These are phyloP conservation scores for Australoheros facetus DNA, from an alignment of 2,797 vertebrate species.

Conservation along the genomic window DNA sequence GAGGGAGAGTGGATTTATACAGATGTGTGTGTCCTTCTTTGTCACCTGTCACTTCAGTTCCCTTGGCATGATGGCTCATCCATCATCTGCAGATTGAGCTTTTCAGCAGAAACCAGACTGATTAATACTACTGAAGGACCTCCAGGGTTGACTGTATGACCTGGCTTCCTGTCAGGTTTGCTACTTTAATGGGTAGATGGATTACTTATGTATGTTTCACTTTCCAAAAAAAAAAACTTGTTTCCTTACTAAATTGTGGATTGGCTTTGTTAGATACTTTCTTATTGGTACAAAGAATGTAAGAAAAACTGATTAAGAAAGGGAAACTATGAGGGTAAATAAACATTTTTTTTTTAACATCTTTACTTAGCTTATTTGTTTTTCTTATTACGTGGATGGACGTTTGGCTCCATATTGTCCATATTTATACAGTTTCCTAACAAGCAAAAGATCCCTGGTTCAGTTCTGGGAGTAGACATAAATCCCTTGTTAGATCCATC, in stretches of 20 bases:
- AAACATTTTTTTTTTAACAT: neutral
- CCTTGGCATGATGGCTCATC: constrained; percentile 80
- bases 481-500: neutral
- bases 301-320: constrained; percentile 16
- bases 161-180: constrained; percentile 54
- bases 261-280: neutral
- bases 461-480: neutral
- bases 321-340: neutral
- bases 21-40: constrained; percentile 85
- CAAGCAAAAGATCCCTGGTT: neutral
- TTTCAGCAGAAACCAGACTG: constrained; percentile 82
- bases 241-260: constrained; percentile 3
- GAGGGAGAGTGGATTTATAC: constrained; percentile 80
- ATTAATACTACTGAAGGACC: constrained; percentile 75
- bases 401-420: neutral
- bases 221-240: constrained; percentile 24
- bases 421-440: neutral
- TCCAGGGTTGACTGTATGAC: constrained; percentile 72
- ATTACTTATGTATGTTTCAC: constrained; percentile 7
- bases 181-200: constrained; percentile 43
- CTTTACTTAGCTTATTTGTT: neutral
- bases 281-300: neutral
- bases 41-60: constrained; percentile 84
- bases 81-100: constrained; percentile 85
- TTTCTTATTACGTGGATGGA: neutral